A percentile compares a stretch with the other conserved stretches of the same genome.
These are phyloP conservation scores for Percina caprodes DNA, from an alignment of 2,113 vertebrate species.

Conservation along the genomic window DNA sequence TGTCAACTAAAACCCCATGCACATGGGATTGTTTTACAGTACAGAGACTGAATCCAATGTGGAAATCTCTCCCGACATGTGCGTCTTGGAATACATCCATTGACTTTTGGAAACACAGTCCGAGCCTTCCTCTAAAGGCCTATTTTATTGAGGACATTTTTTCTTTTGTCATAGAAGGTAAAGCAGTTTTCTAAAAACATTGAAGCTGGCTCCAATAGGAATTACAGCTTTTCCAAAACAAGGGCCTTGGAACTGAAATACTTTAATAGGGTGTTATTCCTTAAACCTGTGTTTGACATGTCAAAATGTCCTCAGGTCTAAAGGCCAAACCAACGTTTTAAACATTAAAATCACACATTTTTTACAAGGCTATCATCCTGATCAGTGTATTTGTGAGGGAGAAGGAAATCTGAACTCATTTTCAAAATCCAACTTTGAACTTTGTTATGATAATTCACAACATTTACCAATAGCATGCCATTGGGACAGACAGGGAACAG, in stretches of 20 bases:
- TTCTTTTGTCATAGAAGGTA: not conserved
- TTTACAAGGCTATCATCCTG: not conserved
- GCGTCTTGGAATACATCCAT: not conserved
- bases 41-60: constrained; percentile 9
- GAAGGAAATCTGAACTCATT: not conserved
- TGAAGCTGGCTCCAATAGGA: not conserved
- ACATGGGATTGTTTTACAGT: not conserved
- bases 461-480: not conserved
- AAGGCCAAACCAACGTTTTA: not conserved
- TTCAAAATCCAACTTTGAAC: not conserved
- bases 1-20: constrained; percentile 14
- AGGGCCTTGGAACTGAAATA: not conserved
- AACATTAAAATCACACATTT: not conserved
- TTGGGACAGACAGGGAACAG: too few relatives aligned
- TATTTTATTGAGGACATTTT: not conserved
- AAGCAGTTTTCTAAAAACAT: constrained; percentile 7
- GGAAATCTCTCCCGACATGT: not conserved
- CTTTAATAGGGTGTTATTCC: not conserved
- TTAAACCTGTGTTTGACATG: not conserved
- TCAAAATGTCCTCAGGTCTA: not conserved
- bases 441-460: too few relatives aligned
- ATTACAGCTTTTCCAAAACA: not conserved
- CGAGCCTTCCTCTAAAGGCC: not conserved
- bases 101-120: constrained; percentile 8
- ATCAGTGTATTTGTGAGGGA: not conserved